A percentile compares a stretch with the other conserved stretches of the same genome.
These are phyloP conservation scores for Coluber constrictor DNA, from an alignment of 2,797 vertebrate genomes.

Conservation along the genomic window DNA sequence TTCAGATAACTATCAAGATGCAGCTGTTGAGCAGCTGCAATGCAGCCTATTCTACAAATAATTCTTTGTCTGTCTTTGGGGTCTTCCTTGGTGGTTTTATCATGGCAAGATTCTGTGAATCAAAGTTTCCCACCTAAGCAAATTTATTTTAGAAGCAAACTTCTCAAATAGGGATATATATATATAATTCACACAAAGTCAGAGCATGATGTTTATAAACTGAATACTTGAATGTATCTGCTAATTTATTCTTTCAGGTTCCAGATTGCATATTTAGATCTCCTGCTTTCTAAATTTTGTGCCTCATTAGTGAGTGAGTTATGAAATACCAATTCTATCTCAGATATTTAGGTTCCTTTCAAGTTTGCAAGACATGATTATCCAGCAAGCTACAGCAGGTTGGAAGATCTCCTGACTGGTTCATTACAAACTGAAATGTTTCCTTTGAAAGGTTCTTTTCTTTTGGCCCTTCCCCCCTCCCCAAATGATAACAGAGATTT, in stretches of 20 bases:
- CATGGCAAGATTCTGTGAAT: background rate
- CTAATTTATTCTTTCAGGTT: background rate
- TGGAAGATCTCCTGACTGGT: background rate
- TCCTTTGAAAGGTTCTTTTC: background rate
- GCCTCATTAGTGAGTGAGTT: background rate
- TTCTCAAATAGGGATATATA: background rate
- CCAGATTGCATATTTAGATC: background rate
- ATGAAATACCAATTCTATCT: background rate
- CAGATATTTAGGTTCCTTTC: background rate
- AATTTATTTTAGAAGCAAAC: background rate
- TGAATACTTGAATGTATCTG: background rate
- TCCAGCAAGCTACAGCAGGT: background rate
- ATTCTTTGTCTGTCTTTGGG: background rate
- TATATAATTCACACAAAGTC: background rate
- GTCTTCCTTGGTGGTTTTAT: background rate
- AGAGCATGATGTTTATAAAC: background rate
- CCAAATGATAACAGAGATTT: background rate
- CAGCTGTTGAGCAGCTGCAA: background rate
- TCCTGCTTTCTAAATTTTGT: background rate
- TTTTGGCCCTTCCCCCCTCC: background rate
- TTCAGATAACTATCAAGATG: background rate
- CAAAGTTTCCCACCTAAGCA: background rate
- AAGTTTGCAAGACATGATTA: background rate
- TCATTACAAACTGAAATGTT: background rate
- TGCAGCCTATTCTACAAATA: background rate